Evolutionary conservation across 2,888 invertebrate species (phyloP).

Genomic region (Diarsia mendica): DNA sequence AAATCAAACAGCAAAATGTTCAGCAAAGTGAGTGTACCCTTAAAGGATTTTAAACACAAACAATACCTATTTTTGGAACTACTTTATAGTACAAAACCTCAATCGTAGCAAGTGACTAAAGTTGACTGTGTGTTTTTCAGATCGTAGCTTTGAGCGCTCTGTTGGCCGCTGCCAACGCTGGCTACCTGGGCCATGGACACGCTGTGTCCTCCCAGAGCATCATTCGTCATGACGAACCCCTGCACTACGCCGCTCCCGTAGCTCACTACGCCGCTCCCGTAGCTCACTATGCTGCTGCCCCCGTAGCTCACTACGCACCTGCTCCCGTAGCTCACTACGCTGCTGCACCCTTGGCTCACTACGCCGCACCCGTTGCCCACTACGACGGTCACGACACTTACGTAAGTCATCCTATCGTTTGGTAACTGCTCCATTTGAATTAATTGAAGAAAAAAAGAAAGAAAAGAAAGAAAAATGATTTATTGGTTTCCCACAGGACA

Average conservation of each 20-base stretch:
- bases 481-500: no score
- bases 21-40: slow-evolving; percentile 76
- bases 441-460: no score
- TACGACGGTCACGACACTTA: slow-evolving; percentile 69
- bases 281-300: slow-evolving; percentile 60
- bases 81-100: no score
- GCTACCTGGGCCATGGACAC: slow-evolving; percentile 68
- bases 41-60: neutral
- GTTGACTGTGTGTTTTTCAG: slow-evolving; percentile 69
- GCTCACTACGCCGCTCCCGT: slow-evolving; percentile 65
- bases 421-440: neutral
- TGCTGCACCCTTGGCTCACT: slow-evolving; percentile 65
- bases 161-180: slow-evolving; percentile 85
- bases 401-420: slow-evolving; percentile 50
- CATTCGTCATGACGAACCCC: slow-evolving; percentile 78
- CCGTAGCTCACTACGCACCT: slow-evolving; percentile 66
- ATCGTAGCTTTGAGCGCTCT: slow-evolving; percentile 82
- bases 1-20: slow-evolving; percentile 79
- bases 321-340: slow-evolving; percentile 67
- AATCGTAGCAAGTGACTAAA: neutral
- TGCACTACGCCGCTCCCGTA: slow-evolving; percentile 64
- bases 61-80: fast-evolving
- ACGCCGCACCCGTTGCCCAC: slow-evolving; percentile 67
- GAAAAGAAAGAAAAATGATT: no score
- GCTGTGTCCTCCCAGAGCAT: slow-evolving; percentile 82